Base-by-base conservation (phyloP, 2,113 vertebrate species). In the Lagopus muta region DNA sequence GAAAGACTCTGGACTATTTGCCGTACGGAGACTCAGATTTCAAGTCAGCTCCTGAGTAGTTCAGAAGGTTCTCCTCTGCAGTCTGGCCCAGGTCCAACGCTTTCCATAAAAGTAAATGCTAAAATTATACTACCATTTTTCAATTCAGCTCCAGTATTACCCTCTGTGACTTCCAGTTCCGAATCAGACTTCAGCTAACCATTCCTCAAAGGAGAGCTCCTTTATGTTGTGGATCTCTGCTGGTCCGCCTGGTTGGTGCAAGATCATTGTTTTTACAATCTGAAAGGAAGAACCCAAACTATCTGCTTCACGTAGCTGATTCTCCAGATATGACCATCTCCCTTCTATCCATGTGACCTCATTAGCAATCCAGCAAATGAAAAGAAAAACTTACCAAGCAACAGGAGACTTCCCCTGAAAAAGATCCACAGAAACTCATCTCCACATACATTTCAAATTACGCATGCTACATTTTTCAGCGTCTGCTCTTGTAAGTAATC, bases 371-470 rank as follows among this genome's bases (percentile, higher is more conserved):
- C 48, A 94, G 70, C 15, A 92, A 94, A 89, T 24, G 43, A 93
- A 90, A 69, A 69, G 19, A 57, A 81, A 87, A 93, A 8, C 83
- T 78, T 93, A 88, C 10, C 54, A 96, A 83, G 47, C 61, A 96
- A 94, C n/a, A 78, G 38, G 60, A 94, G 78, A 94, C 27, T 36
- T 81, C 22, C 36, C 66, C 48, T 72, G 80, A 88, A 88, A 71
- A 47, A 18, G 57, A 8, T 54, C 5, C 6, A 32, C 1, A 20
- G 25, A 76, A 48, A 66, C 21, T 43, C 81, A 76, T 7, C 55
- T 27, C 13, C 3, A 66, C 55, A 40, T 72, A 82, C 12, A 60
- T 88, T 93, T 97, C 74, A 57, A 85, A 73, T 16, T 25, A 50
- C 1, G 17, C 64, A 71, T 69, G 32, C 40, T 60, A 69, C 57